Conservation (phyloP, 2,888 invertebrate species). For the Cosmorhoe ocellata region DNA sequence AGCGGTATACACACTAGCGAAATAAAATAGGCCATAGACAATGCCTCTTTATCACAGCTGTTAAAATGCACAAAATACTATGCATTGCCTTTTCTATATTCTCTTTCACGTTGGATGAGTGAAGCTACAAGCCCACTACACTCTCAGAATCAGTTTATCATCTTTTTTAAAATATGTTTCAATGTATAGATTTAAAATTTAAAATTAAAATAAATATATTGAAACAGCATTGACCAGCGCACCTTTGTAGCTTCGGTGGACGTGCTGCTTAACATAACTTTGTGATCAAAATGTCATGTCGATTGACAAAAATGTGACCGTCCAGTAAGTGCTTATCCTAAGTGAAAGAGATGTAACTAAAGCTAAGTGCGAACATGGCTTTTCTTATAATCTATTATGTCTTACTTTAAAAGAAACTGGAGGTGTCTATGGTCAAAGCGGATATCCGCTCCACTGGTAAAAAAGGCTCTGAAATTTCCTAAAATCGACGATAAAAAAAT, state of each 20-base stretch:
- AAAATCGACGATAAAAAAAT: conserved; percentile 64
- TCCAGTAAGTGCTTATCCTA: not conserved
- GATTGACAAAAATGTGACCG: not conserved
- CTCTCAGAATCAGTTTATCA: not conserved
- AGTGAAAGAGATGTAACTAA: conserved; percentile 26
- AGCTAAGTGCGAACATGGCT: conserved; percentile 75
- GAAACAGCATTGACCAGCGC: too few species aligned
- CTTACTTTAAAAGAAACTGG: conserved; percentile 73
- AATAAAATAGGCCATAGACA: conserved; percentile 68
- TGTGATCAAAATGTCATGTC: too few species aligned
- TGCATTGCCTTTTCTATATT: conserved; percentile 66
- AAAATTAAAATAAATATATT: too few species aligned
- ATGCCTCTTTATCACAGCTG: conserved; percentile 79
- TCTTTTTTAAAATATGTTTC: too few species aligned
- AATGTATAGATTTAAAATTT: too few species aligned
- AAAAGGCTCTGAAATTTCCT: conserved; percentile 68
- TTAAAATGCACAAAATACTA: conserved; percentile 72
- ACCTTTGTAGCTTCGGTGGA: not conserved
- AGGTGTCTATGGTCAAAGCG: conserved; percentile 69
- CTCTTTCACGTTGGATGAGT: conserved; percentile 2
- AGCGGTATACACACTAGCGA: conserved; percentile 43
- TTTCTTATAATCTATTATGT: conserved; percentile 73
- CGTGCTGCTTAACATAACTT: not conserved
- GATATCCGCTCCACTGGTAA: conserved; percentile 47
- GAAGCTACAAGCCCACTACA: not conserved